Evolutionary conservation across 2,888 invertebrate species (phyloP), one percentile per base, ranked within the genome.

Genomic region (Campoplex nolae): DNA sequence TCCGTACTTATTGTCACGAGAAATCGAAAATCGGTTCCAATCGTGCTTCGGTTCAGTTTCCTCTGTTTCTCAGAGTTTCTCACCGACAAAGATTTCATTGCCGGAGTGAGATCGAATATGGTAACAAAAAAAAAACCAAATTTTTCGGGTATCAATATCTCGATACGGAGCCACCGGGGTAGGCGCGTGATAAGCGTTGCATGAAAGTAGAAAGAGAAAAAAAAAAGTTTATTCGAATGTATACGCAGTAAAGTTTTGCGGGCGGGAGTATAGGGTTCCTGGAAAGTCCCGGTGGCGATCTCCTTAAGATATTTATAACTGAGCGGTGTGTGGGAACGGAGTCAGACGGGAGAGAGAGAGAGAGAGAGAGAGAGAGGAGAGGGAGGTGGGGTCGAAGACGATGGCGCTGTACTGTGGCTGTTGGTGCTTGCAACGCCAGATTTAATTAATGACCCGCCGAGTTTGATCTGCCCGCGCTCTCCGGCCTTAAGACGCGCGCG

Each of bases 401-500:
- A 86, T 83, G 86, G 83, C 67, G 71, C 76, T 58, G 78, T 73
- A 67, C 73, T 75, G 81, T 54, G 62, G 85, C 83, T 74, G 84
- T 62, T 76, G 82, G 74, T 68, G 81, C 84, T 82, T 91, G 93
- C 93, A 92, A 91, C 92, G 93, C 92, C 93, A 92, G 93, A 92
- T 93, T 93, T 93, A 93, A 93, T 93, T 93, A 93, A 93, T 93
- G 93, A 93, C 92, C 92, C 93, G 93, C 91, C 92, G 92, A 93
- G 93, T 93, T 93, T 93, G 93, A 93, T 93, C 93, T 93, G 92
- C 92, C 93, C 83, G 83, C 83, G 76, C 77, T 71, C 1, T 7
- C 35, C 92, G 65, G 83, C 82, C 67, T 82, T 83, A 83, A 67
- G 38, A 23, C 38, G 68, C n/a, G 68, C 68, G 68, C 68, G 68